Evolutionary conservation across 2,888 invertebrate species (phyloP), one percentile per base, ranked within the genome.

Genomic region (Odiellus spinosus): DNA sequence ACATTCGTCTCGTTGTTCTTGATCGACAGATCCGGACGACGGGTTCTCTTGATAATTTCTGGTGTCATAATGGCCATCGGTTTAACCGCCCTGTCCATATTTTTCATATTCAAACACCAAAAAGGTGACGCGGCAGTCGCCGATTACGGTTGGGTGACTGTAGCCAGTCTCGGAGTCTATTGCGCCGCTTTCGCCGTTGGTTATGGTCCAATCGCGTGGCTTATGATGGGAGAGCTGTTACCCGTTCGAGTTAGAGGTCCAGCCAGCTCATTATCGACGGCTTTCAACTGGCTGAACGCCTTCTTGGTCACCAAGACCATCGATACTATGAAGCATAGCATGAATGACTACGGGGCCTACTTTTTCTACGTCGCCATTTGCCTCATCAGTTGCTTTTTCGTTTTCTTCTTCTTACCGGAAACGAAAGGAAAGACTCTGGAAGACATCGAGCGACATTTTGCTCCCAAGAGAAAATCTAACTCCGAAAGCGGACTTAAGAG

Each of bases 211-310:
- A 80, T 84, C 58, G 82, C 82, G 2, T 84, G 85, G 85, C 78
- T 82, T n/a, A 87, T 87, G 86, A 78, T 88, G 76, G 86, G 87
- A 47, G 88, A 88, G 68, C 84, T 88, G 56, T 68, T 91, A 60
- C 85, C 93, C 44, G 70, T 77, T 0, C 82, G 80, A 63, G 85
- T 90, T 49, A 75, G 90, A 52, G 90, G 91, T 1, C 75, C 82
- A 0, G 90, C 91, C 0, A 88, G 88, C 19, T 85, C 88, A 1
- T 67, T 90, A 26, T 82, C 82, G 0, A 87, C 90, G 1, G 81
- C 80, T 14, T 83, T 87, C 63, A 91, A 88, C 66, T 90, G 88
- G 88, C 68, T 78, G 1, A 86, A 85, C 63, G 84, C 85, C 1
- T 90, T 88, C 63, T 64, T 87, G 50, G 85, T 90, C 1, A 88